Percentiles rank a stretch among this genome's conserved stretches.
These are phyloP conservation scores for Crossaster papposus DNA, from an alignment of 53 echinoderm and acorn worm genomes.

Conservation along the genomic window DNA sequence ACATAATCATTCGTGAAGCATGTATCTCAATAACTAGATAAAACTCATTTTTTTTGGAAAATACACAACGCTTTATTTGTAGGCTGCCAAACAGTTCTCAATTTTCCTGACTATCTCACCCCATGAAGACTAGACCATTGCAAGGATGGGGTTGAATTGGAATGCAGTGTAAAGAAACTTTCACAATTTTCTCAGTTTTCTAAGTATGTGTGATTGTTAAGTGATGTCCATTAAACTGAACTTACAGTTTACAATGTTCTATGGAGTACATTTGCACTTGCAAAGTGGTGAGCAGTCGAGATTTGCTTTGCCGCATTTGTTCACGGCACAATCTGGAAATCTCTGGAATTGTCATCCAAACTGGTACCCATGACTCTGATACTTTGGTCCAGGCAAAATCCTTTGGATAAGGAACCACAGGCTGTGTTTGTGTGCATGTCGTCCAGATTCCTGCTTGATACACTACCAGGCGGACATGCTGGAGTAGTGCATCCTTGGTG, in stretches of 20 bases:
- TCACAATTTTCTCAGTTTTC: too few species aligned
- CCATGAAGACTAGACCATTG: too few species aligned
- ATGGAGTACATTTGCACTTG: too few species aligned
- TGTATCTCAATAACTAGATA: background rate
- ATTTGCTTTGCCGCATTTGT: slow-evolving; percentile 35
- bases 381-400: slow-evolving; percentile 10
- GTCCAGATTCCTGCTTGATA: slow-evolving; percentile 24
- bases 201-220: background rate
- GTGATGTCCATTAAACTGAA: background rate
- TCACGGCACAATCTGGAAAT: slow-evolving; percentile 32
- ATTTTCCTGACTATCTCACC: background rate
- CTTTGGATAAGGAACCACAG: background rate
- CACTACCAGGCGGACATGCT: slow-evolving; percentile 28
- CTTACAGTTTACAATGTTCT: slow-evolving; percentile 10
- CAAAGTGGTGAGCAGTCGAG: slow-evolving; percentile 23
- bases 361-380: slow-evolving; percentile 11
- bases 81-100: background rate
- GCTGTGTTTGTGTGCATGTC: background rate
- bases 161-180: too few species aligned
- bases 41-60: background rate
- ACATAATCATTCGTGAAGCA: background rate
- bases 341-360: slow-evolving; percentile 10
- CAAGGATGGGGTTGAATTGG: too few species aligned
- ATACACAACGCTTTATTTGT: slow-evolving; percentile 12
- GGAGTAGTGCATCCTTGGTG: slow-evolving; percentile 41